Base-by-base conservation (phyloP, 2,888 invertebrate genomes). In the Cepaea hortensis region DNA sequence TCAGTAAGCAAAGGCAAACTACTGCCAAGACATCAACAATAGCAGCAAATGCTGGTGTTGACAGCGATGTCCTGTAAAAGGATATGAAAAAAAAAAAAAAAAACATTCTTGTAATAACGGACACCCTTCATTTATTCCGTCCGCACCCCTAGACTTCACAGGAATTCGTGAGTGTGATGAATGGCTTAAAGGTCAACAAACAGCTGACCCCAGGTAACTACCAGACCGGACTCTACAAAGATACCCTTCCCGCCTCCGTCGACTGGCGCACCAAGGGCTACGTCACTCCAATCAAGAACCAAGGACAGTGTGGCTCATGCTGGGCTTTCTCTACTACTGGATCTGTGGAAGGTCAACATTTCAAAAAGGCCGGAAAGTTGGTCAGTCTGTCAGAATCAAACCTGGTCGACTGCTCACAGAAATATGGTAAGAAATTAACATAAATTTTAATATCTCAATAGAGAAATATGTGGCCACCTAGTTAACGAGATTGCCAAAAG, bases 301-400 rank as follows among this genome's bases (percentile, higher is more conserved):
- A 86, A 15, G 82, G 76, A 23, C 48, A 35, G 23, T 86, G 86
- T 35, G 86, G 86, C 3, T 86, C 86, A 35, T 86, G 86, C 82
- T 86, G 86, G 86, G 85, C 86, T 23, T 86, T 86, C 82, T 65
- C 76, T 11, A 20, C 82, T 20, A 81, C 72, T 23, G 65, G 86
- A 1, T 23, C 65, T 15, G 68, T 85, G 88, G 91, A 89, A 92
- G 93, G 92, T 80, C 62, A 50, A 75, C 81, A 81, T 50, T 93
- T 92, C 89, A 90, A 92, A 77, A 92, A 96, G 87, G 97, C 96
- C 3, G 83, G 83, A 0, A 95, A 95, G 88, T 95, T 97, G 91
- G 94, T 96, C 18, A 93, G 93, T 62, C 91, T 94, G 79, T 93
- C 93, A 50, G 94, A 94, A 89, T 94, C 94, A 90, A 93, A 94